phyloP scores from a whole-genome alignment of 53 echinoderm and acorn worm species.

The Henricia sp. region DNA sequence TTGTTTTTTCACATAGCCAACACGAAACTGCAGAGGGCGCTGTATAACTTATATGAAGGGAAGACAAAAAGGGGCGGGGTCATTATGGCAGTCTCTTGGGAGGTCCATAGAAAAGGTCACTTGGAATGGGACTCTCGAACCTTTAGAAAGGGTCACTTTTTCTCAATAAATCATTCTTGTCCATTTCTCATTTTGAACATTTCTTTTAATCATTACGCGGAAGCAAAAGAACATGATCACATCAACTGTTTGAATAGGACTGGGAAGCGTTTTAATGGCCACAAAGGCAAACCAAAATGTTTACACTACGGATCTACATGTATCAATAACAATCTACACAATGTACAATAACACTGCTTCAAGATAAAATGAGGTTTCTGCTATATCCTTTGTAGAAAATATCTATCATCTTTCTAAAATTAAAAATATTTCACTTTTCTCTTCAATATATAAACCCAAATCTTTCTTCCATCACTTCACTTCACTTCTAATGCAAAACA shows the following conservation, averaged over 20 bases:
- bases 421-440: constrained; percentile 53
- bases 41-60: too few species aligned
- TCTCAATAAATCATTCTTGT: too few species aligned
- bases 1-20: too few species aligned
- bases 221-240: too few species aligned
- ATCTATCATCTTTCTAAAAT: constrained; percentile 36
- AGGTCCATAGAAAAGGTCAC: too few species aligned
- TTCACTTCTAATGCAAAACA: background rate
- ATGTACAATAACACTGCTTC: constrained; percentile 18
- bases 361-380: background rate
- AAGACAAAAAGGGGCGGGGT: too few species aligned
- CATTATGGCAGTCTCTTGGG: too few species aligned
- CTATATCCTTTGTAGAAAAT: constrained; percentile 36
- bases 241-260: constrained; percentile 43
- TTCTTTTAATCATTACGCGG: too few species aligned
- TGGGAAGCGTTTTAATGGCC: constrained; percentile 14
- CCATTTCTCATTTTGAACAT: too few species aligned
- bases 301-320: constrained; percentile 36
- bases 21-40: too few species aligned
- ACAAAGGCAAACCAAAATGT: constrained; percentile 7
- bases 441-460: constrained; percentile 44
- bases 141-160: too few species aligned
- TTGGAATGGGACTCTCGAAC: too few species aligned
- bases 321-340: background rate
- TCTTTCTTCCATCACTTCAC: background rate